Evolutionary conservation across 2,888 invertebrate genomes (phyloP).

Genomic region (Amiota communis): DNA sequence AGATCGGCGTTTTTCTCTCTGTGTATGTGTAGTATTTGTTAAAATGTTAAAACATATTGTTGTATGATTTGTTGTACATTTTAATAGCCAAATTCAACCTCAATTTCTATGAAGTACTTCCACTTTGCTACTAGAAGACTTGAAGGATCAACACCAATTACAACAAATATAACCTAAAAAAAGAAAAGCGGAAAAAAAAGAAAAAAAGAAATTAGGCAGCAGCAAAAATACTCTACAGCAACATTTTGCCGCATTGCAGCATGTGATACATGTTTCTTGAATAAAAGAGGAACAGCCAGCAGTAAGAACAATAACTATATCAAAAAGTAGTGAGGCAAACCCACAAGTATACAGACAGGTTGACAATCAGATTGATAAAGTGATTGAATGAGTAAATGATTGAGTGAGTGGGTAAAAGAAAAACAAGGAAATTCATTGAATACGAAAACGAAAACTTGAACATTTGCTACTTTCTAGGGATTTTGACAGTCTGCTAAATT

Average conservation of each 20-base stretch:
- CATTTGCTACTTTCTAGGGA: constrained; percentile 55
- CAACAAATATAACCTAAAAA: background rate
- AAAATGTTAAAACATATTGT: too few relatives aligned
- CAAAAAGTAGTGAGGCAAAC: too few relatives aligned
- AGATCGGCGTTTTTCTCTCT: too few relatives aligned
- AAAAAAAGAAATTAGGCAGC: background rate
- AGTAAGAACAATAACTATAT: too few relatives aligned
- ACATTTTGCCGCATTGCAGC: constrained; percentile 26
- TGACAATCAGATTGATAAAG: too few relatives aligned
- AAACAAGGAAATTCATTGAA: constrained; percentile 52
- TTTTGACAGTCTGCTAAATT: constrained; percentile 67
- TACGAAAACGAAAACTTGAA: constrained; percentile 44
- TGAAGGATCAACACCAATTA: background rate
- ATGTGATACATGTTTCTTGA: background rate
- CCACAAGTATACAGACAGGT: too few relatives aligned
- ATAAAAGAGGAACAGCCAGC: too few relatives aligned
- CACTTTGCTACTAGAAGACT: background rate
- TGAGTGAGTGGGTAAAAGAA: background rate
- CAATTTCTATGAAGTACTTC: constrained; percentile 9
- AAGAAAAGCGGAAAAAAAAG: background rate
- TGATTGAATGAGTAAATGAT: background rate
- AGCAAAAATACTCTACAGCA: background rate
- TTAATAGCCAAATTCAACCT: background rate
- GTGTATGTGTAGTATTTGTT: too few relatives aligned
- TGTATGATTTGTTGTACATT: too few relatives aligned